phyloP scores from a whole-genome alignment of 1,140 invertebrate genomes.

The Adoxophyes honmai region DNA sequence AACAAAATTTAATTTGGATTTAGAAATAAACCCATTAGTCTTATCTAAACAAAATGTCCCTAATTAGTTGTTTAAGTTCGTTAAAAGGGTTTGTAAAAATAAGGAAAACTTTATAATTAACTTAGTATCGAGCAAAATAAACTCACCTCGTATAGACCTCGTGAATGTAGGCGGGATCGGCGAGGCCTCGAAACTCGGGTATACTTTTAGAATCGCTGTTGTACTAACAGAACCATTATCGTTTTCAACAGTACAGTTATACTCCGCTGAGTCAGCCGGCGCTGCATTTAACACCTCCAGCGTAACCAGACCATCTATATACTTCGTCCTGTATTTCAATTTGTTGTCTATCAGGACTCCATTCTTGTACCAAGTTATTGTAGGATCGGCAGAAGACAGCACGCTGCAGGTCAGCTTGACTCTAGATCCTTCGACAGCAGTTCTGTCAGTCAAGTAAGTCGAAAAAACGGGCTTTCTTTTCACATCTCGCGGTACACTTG shows the following conservation, averaged over 20 bases:
- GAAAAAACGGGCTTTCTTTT: conserved; percentile 88
- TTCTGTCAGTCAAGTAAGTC: conserved; percentile 87
- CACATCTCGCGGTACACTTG: conserved; percentile 55
- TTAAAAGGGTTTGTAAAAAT: no score
- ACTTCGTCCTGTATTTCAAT: conserved; percentile 78
- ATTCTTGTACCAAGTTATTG: conserved; percentile 91
- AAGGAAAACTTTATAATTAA: no score
- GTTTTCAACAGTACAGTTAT: conserved; percentile 86
- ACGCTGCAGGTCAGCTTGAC: conserved; percentile 91
- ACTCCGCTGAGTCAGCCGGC: conserved; percentile 84
- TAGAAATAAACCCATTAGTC: no score
- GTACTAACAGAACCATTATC: conserved; percentile 83
- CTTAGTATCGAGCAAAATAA: no score
- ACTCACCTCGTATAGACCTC: conserved; percentile 83
- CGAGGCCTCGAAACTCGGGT: conserved; percentile 82
- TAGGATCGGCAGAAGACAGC: conserved; percentile 88
- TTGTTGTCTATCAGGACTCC: conserved; percentile 78
- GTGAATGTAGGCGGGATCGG: conserved; percentile 84
- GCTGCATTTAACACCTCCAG: conserved; percentile 84
- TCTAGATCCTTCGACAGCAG: conserved; percentile 83
- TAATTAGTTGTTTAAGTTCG: no score
- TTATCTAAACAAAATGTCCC: no score
- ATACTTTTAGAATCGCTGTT: conserved; percentile 84
- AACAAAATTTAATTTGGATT: no score
- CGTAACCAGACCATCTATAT: conserved; percentile 83